phyloP scores from a whole-genome alignment of 1,140 invertebrate genomes.

The Semibalanus balanoides region DNA sequence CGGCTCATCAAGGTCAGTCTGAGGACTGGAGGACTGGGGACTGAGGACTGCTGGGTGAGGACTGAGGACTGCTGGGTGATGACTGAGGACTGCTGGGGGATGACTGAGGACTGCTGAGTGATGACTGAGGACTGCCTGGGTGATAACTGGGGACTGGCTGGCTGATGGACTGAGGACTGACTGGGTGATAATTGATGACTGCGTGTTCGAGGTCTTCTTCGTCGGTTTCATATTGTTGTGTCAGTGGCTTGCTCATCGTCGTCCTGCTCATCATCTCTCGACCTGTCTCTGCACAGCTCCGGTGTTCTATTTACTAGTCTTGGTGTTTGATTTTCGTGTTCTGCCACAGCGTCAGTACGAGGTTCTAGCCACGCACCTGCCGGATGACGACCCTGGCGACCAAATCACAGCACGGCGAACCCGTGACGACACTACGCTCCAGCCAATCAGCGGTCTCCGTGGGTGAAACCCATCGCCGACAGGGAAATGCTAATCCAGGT shows the following conservation, averaged over 20 bases:
- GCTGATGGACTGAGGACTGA: background rate
- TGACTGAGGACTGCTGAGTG: background rate
- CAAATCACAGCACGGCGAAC: background rate
- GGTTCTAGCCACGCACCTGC: background rate
- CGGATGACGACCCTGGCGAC: background rate
- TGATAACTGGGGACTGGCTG: background rate
- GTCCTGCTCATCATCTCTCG: background rate
- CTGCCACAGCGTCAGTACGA: background rate
- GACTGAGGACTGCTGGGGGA: background rate
- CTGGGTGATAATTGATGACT: background rate
- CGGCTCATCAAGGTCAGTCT: background rate
- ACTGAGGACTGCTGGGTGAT: background rate
- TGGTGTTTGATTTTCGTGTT: too few relatives aligned
- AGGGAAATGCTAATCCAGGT: too few relatives aligned
- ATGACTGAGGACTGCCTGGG: background rate
- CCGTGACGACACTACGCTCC: background rate
- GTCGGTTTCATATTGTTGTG: background rate
- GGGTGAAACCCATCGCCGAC: too few relatives aligned
- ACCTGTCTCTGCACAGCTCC: background rate
- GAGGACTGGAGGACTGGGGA: too few relatives aligned
- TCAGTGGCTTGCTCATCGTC: background rate
- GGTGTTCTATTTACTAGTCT: too few relatives aligned
- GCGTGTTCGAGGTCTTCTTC: too few relatives aligned
- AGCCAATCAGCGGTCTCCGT: background rate
- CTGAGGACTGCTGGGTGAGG: too few relatives aligned